Evolutionary conservation across 1,140 invertebrate genomes (phyloP).

Genomic region (Drosophila arawakana): DNA sequence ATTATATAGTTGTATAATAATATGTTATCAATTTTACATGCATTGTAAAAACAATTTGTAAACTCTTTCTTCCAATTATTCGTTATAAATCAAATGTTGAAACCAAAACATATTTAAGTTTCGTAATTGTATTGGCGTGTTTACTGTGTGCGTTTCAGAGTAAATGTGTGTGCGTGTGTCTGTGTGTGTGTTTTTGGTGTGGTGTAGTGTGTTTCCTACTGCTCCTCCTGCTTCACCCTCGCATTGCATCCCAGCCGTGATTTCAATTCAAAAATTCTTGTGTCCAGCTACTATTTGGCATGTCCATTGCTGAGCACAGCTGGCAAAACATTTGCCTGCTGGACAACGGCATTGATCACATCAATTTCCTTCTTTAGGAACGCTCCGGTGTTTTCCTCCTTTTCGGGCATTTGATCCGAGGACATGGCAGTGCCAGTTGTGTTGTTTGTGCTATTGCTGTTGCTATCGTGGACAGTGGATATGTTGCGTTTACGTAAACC

Average conservation of each 20-base stretch:
- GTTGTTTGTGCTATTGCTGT: constrained; percentile 23
- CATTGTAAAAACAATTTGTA: constrained; percentile 22
- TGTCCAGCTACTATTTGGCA: constrained; percentile 76
- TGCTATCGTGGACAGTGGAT: constrained; percentile 56
- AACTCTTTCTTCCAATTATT: constrained; percentile 5
- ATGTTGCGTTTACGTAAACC: constrained; percentile 72
- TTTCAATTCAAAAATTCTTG: constrained; percentile 10
- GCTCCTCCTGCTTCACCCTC: constrained; percentile 3
- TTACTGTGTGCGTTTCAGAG: constrained; percentile 25
- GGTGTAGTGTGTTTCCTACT: constrained; percentile 12
- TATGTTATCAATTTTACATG: constrained; percentile 25
- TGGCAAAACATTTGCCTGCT: constrained; percentile 79
- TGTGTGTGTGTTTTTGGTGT: constrained; percentile 1
- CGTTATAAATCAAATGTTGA: constrained; percentile 20
- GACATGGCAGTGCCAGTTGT: constrained; percentile 8
- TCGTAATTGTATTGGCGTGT: constrained; percentile 11
- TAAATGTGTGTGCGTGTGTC: constrained; percentile 9
- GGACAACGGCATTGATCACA: constrained; percentile 82
- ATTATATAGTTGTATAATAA: not conserved
- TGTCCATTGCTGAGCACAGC: constrained; percentile 84
- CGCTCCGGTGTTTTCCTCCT: constrained; percentile 61
- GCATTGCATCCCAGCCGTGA: constrained; percentile 12
- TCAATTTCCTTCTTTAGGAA: constrained; percentile 84
- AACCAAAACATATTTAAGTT: constrained; percentile 33
- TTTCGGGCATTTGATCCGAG: not conserved